Evolutionary conservation across 2,113 vertebrate species (phyloP).

Genomic region (Hydrochoerus hydrochaeris): DNA sequence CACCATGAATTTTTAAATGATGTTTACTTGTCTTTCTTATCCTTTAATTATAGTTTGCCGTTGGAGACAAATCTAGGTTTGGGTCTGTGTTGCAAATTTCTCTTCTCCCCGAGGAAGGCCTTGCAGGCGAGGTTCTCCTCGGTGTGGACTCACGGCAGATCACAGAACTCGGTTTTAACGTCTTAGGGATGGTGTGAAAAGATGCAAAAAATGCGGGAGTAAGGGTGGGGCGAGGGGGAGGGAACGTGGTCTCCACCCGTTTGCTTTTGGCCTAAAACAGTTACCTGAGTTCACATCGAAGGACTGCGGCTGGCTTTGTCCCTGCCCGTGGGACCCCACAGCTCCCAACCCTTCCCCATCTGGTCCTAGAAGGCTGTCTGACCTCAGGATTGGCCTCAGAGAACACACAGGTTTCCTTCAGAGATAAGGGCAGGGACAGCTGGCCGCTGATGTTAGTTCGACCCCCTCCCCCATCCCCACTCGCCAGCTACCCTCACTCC

Average conservation of each 20-base stretch:
- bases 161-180: background rate
- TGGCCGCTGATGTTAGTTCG: background rate
- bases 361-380: fast-evolving
- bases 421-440: background rate
- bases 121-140: background rate
- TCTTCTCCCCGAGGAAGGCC: background rate
- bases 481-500: fast-evolving
- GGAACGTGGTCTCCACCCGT: fast-evolving
- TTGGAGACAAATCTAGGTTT: background rate
- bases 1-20: background rate
- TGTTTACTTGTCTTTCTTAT: background rate
- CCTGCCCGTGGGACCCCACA: background rate
- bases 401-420: background rate
- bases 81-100: background rate
- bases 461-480: too few relatives aligned
- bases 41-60: background rate
- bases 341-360: too few relatives aligned
- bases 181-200: background rate
- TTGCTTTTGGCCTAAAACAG: background rate
- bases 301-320: fast-evolving
- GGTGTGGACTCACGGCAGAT: background rate
- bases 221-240: background rate
- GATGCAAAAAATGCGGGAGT: background rate
- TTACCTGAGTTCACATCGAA: background rate
- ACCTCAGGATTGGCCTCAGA: background rate